Base-by-base conservation (phyloP, 2,888 invertebrate species). In the Aquatica leii region DNA sequence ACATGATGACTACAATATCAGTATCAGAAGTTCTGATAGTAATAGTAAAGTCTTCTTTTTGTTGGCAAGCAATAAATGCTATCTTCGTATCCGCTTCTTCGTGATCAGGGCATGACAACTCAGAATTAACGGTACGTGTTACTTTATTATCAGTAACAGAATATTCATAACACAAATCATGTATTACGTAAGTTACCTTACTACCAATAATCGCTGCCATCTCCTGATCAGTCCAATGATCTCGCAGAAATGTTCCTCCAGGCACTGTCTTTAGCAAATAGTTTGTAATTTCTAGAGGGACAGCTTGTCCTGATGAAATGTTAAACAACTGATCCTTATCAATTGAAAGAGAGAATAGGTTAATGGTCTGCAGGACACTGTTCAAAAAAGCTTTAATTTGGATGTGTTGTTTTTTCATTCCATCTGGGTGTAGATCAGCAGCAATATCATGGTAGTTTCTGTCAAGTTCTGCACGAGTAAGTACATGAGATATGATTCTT, bases 301-400 rank as follows among this genome's bases (percentile, higher is more conserved):
- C 65, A 66, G 70, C 70, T 63, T 71, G 57, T 18, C 73, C 73
- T 41, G 54, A 73, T 18, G 69, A 62, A 53, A 74, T 72, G 51
- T 74, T 72, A 31, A 55, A 71, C 55, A 68, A 48, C 21, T 56
- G 20, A 66, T 66, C 18, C 2, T 5, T 18, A 43, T 54, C 41
- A 17, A 43, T 3, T 3, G 41, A 43, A 43, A 5, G 5, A 17
- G 14, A 1, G 54, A 55, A 64, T n/a, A n/a, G n/a, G n/a, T n/a
- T n/a, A n/a, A n/a, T n/a, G n/a, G n/a, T n/a, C n/a, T 66, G 58
- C 21, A 34, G 61, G 14, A 69, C 15, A 59, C 52, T 65, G 35
- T 66, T n/a, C 54, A 31, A n/a, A n/a, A n/a, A n/a, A n/a, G n/a
- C n/a, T n/a, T n/a, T n/a, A n/a, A n/a, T n/a, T n/a, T n/a, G n/a